Evolutionary conservation across 2,113 vertebrate species (phyloP).

Genomic region (Crypturellus undulatus): DNA sequence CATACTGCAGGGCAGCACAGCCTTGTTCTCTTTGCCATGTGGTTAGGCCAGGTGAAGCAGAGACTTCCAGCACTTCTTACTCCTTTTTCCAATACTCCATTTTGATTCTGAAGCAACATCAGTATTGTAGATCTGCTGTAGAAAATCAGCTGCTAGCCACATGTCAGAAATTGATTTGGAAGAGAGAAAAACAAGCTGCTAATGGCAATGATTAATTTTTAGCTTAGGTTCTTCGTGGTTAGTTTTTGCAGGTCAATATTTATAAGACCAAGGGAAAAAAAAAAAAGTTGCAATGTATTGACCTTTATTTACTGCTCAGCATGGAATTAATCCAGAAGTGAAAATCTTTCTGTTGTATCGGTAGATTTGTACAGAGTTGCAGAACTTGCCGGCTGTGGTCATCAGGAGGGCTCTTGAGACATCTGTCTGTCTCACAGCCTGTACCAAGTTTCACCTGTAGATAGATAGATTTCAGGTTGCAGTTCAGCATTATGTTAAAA

Average conservation of each 20-base stretch:
- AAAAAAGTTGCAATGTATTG: background rate
- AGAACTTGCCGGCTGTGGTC: background rate
- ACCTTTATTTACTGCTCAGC: slow-evolving; percentile 10
- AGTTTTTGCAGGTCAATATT: background rate
- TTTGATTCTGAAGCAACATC: background rate
- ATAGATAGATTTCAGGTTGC: background rate
- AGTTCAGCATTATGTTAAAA: background rate
- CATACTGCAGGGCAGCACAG: background rate
- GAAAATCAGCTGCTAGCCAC: background rate
- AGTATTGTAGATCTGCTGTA: background rate
- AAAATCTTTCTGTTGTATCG: background rate
- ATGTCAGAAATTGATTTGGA: background rate
- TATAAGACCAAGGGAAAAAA: background rate
- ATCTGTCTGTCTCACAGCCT: background rate
- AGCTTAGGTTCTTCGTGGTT: background rate
- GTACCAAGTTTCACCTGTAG: background rate
- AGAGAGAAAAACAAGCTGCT: background rate
- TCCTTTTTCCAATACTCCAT: background rate
- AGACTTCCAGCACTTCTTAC: background rate
- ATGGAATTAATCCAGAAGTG: slow-evolving; percentile 10
- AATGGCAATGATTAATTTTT: background rate
- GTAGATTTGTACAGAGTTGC: background rate
- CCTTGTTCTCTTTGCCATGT: background rate
- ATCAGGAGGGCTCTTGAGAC: background rate
- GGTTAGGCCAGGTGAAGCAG: background rate